Conservation (phyloP, 2,888 invertebrate genomes). For the Hylaea fasciaria region DNA sequence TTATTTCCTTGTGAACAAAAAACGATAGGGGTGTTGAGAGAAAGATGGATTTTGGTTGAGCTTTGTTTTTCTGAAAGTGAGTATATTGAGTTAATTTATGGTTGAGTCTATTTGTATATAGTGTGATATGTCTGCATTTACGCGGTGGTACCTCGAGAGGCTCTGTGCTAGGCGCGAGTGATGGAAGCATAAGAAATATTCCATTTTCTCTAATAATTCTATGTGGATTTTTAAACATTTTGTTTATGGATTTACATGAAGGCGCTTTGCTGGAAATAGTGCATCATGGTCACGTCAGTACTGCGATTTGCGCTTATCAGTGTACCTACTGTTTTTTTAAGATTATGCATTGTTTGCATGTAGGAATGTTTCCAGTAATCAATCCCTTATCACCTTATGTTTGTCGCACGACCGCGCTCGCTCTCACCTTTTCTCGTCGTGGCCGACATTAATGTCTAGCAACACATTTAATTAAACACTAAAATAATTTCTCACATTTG, state of each 20-base stretch:
- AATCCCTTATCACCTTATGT: too few relatives aligned
- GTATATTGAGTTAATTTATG: conserved; percentile 45
- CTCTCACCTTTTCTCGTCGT: background rate
- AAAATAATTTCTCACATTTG: conserved; percentile 46
- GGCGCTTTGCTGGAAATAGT: too few relatives aligned
- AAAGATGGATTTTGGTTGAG: conserved; percentile 45
- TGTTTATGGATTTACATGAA: background rate
- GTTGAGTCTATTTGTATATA: conserved; percentile 56
- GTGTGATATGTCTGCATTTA: conserved; percentile 48
- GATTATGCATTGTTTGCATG: too few relatives aligned
- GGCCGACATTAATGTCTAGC: conserved; percentile 33
- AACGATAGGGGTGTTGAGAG: conserved; percentile 55
- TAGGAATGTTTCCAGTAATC: too few relatives aligned
- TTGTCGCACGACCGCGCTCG: too few relatives aligned
- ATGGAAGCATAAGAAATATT: conserved; percentile 1
- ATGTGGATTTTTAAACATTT: too few relatives aligned
- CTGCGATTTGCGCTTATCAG: too few relatives aligned
- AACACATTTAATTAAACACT: conserved; percentile 43
- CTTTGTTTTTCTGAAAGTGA: conserved; percentile 46
- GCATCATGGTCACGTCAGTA: too few relatives aligned
- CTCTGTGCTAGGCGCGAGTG: conserved; percentile 2
- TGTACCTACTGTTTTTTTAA: too few relatives aligned
- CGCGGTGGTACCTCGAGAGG: conserved; percentile 42
- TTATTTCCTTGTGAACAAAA: conserved; percentile 62
- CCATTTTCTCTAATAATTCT: too few relatives aligned